Conservation (phyloP, 2,888 invertebrate genomes). For the Trichopria drosophilae region DNA sequence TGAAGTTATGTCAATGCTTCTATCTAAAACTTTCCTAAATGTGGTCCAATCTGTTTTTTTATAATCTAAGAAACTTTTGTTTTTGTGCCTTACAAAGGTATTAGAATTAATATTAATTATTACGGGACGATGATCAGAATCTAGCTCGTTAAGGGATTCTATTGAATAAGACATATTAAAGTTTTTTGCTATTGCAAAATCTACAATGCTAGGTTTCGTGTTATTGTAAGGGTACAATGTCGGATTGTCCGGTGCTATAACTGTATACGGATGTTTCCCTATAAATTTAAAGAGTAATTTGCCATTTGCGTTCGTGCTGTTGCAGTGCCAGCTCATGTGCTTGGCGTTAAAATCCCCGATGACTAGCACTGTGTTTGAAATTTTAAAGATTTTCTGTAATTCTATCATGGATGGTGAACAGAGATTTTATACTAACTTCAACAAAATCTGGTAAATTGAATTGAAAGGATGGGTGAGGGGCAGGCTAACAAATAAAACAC, state of each 20-base stretch:
- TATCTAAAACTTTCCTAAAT: slow-evolving; percentile 10
- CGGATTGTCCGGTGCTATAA: slow-evolving; percentile 15
- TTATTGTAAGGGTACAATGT: slow-evolving; percentile 21
- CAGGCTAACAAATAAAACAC: too few relatives aligned
- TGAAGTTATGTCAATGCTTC: not conserved
- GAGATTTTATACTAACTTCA: too few relatives aligned
- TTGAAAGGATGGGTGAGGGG: too few relatives aligned
- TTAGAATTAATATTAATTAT: slow-evolving; percentile 7
- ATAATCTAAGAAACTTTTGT: not conserved
- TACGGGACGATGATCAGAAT: slow-evolving; percentile 35
- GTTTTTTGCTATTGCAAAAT: slow-evolving; percentile 31
- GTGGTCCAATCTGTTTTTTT: slow-evolving; percentile 21
- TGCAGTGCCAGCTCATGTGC: too few relatives aligned
- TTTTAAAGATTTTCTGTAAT: too few relatives aligned
- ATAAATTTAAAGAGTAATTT: slow-evolving; percentile 15
- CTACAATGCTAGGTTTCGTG: slow-evolving; percentile 12
- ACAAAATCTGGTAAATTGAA: too few relatives aligned
- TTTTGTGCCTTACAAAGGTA: not conserved
- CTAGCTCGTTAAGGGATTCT: slow-evolving; percentile 20
- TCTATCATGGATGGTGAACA: too few relatives aligned
- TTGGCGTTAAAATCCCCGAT: too few relatives aligned
- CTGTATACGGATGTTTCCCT: slow-evolving; percentile 2
- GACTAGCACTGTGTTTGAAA: too few relatives aligned
- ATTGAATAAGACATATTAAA: slow-evolving; percentile 6
- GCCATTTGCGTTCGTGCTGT: slow-evolving; percentile 30